These are phyloP conservation scores for Heliconius cydno DNA, from an alignment of 2,888 invertebrate genomes.

Conservation along the genomic window DNA sequence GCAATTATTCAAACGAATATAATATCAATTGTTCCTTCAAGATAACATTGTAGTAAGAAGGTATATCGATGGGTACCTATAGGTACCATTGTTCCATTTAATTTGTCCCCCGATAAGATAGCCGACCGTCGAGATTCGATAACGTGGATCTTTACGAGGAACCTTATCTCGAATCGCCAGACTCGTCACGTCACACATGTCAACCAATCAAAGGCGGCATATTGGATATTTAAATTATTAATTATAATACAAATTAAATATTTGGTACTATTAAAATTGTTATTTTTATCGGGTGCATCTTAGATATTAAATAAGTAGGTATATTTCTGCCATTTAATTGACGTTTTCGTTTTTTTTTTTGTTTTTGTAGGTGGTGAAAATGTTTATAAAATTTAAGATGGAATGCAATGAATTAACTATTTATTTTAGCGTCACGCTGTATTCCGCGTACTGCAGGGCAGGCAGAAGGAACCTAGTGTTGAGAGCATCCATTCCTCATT, in stretches of 20 bases:
- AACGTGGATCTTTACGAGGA: slow-evolving; percentile 39
- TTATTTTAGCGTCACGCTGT: background rate
- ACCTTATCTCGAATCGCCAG: slow-evolving; percentile 36
- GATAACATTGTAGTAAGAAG: slow-evolving; percentile 24
- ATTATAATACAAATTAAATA: background rate
- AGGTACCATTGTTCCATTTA: slow-evolving; percentile 41
- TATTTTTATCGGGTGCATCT: background rate
- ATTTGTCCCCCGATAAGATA: slow-evolving; percentile 46
- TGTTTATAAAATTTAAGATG: background rate
- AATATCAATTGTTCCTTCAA: slow-evolving; percentile 21
- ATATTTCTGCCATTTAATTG: background rate
- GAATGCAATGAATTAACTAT: background rate
- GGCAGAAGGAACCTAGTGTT: no score
- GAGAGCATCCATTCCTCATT: no score
- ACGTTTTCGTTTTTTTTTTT: no score
- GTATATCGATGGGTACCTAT: slow-evolving; percentile 14
- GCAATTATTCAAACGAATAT: background rate
- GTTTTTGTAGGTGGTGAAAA: no score
- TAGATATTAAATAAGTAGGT: background rate
- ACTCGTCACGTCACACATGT: slow-evolving; percentile 35
- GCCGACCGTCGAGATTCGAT: slow-evolving; percentile 41
- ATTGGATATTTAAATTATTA: background rate
- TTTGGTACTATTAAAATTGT: background rate
- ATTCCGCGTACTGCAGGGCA: background rate
- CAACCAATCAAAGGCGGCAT: background rate